Conservation (phyloP, 2,797 vertebrate genomes). For the Hoplostethus mediterraneus region DNA sequence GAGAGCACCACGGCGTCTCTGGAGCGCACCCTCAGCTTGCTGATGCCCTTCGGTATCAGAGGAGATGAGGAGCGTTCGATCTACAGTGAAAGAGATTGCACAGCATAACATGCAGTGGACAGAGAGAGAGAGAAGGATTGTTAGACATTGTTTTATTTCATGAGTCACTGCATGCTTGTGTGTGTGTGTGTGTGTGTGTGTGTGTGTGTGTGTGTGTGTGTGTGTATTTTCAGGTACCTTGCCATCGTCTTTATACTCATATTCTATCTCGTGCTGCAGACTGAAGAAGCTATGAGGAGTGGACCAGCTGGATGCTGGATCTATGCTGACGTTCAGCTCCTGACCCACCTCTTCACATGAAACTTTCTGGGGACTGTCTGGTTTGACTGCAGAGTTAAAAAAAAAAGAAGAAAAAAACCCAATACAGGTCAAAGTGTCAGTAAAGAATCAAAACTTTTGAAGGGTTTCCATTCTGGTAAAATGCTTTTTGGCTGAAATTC, state of each 20-base stretch:
- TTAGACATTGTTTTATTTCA: neutral
- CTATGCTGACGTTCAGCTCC: conserved; percentile 64
- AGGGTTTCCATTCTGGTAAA: neutral
- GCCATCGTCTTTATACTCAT: conserved; percentile 67
- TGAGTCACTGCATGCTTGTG: neutral
- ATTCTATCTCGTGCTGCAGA: conserved; percentile 82
- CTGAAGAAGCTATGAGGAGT: conserved; percentile 82
- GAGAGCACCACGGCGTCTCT: conserved; percentile 79
- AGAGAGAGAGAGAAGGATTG: neutral
- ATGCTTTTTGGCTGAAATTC: no score
- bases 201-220: neutral
- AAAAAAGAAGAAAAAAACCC: neutral
- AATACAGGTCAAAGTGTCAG: neutral
- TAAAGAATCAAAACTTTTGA: neutral
- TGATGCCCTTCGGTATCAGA: conserved; percentile 66
- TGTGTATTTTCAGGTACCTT: conserved; percentile 54
- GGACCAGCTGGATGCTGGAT: conserved; percentile 79
- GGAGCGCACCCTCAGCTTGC: conserved; percentile 78
- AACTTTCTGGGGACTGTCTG: conserved; percentile 67
- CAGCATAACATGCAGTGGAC: neutral
- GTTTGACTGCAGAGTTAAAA: conserved; percentile 66
- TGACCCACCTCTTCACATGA: conserved; percentile 36
- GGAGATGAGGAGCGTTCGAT: neutral
- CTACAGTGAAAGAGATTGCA: conserved; percentile 45
- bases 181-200: conserved; percentile 12